A percentile compares a stretch with the other conserved stretches of the same genome.
Conservation (phyloP, 2,888 invertebrate species). For the Corythucha ciliata region DNA sequence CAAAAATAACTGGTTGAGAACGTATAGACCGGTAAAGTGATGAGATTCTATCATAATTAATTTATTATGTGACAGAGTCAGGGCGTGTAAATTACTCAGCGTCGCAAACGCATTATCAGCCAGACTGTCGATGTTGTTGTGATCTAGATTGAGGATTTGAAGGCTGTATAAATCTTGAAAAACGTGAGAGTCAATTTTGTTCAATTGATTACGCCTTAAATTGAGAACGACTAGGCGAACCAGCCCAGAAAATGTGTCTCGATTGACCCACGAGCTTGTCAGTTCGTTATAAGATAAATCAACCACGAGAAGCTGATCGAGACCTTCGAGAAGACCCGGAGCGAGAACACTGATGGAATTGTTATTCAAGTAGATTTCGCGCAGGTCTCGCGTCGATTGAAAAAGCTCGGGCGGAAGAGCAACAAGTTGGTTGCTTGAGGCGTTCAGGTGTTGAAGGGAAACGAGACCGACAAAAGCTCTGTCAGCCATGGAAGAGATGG, state of each 20-base stretch:
- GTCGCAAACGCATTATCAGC: constrained; percentile 81
- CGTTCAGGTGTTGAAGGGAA: constrained; percentile 69
- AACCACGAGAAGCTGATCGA: constrained; percentile 73
- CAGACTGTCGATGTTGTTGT: constrained; percentile 77
- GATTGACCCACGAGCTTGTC: constrained; percentile 72
- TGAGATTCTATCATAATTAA: constrained; percentile 69
- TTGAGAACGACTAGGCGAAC: constrained; percentile 76
- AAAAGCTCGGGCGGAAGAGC: constrained; percentile 74
- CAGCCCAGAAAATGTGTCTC: constrained; percentile 74
- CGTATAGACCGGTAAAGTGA: constrained; percentile 73
- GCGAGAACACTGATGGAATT: constrained; percentile 76
- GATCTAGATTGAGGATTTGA: constrained; percentile 74
- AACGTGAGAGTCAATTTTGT: constrained; percentile 69
- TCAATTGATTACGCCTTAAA: constrained; percentile 72
- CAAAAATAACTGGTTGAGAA: constrained; percentile 70
- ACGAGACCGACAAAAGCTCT: constrained; percentile 71
- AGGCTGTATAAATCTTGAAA: constrained; percentile 80
- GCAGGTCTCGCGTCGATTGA: constrained; percentile 67
- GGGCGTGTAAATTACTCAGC: constrained; percentile 76
- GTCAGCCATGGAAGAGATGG: constrained; percentile 66
- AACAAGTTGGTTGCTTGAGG: constrained; percentile 75
- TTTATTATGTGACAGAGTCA: constrained; percentile 80
- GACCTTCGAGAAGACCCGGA: constrained; percentile 68
- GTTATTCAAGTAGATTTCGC: constrained; percentile 74
- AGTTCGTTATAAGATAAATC: constrained; percentile 78